Conservation (phyloP, 2,113 vertebrate species). For the Laterallus jamaicensis region DNA sequence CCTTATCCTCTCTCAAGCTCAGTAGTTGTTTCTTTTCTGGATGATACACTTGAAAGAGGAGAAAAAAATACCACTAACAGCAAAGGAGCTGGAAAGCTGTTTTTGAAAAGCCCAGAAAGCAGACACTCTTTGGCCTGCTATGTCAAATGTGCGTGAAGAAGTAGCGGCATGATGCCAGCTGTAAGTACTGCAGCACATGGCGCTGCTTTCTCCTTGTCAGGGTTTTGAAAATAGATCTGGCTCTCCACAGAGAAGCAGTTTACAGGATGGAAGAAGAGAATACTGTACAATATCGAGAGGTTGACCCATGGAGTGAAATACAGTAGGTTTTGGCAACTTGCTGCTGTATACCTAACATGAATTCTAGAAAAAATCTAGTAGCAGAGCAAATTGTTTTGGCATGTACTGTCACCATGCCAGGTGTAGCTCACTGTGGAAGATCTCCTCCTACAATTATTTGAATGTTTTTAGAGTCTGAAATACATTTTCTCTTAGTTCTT, state of each 20-base stretch:
- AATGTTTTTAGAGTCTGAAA: neutral
- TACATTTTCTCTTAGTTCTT: neutral
- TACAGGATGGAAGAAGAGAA: neutral
- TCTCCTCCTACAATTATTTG: neutral
- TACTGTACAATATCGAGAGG: neutral
- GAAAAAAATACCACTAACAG: neutral
- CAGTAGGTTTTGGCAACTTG: neutral
- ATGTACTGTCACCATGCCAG: neutral
- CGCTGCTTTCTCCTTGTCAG: neutral
- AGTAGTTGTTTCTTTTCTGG: neutral
- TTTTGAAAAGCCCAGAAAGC: neutral
- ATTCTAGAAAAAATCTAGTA: neutral
- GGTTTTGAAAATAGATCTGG: neutral
- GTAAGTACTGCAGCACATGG: neutral
- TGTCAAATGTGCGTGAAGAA: neutral
- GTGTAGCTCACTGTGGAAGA: neutral
- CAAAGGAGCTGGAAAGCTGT: neutral
- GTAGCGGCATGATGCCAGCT: neutral
- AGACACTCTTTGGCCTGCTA: accelerated
- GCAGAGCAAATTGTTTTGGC: neutral
- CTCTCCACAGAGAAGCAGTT: neutral
- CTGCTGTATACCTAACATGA: neutral
- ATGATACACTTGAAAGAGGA: neutral
- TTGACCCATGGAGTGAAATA: neutral
- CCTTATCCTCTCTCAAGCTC: accelerated